These are phyloP conservation scores for Xiphias gladius DNA, from an alignment of 2,113 vertebrate species.

Conservation along the genomic window DNA sequence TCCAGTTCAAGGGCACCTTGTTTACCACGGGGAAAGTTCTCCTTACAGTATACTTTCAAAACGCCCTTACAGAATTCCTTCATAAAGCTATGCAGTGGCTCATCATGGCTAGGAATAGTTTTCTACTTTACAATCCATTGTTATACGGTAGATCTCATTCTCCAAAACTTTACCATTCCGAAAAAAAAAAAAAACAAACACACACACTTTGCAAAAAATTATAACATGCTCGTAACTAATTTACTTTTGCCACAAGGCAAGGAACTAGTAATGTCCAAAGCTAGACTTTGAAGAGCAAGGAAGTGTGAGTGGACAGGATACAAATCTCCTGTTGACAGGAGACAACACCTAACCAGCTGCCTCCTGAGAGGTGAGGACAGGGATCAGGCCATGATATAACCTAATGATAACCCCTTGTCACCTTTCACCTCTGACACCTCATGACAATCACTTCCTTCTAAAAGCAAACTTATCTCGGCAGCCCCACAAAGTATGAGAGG, in stretches of 20 bases:
- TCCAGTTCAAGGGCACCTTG: conserved; percentile 81
- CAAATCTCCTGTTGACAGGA: conserved; percentile 66
- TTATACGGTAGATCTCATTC: conserved; percentile 9
- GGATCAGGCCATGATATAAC: conserved; percentile 63
- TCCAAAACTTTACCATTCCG: background rate
- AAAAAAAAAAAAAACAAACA: too few relatives aligned
- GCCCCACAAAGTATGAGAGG: conserved; percentile 13
- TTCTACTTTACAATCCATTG: conserved; percentile 21
- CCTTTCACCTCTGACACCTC: conserved; percentile 73
- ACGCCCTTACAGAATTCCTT: conserved; percentile 30
- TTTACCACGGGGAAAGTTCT: conserved; percentile 59
- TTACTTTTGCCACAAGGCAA: conserved; percentile 33
- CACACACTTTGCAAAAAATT: conserved; percentile 12
- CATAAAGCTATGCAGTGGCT: conserved; percentile 13
- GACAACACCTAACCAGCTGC: conserved; percentile 50
- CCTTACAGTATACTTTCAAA: conserved; percentile 51
- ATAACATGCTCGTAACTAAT: conserved; percentile 26
- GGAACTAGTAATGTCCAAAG: conserved; percentile 3
- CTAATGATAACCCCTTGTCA: conserved; percentile 66
- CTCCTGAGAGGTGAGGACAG: conserved; percentile 59
- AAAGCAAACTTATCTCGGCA: conserved; percentile 62
- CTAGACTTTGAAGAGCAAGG: background rate
- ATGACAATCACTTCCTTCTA: conserved; percentile 64
- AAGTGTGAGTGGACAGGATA: conserved; percentile 24
- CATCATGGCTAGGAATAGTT: conserved; percentile 27